Conservation (phyloP, 2,797 vertebrate genomes). For the Netta rufina region DNA sequence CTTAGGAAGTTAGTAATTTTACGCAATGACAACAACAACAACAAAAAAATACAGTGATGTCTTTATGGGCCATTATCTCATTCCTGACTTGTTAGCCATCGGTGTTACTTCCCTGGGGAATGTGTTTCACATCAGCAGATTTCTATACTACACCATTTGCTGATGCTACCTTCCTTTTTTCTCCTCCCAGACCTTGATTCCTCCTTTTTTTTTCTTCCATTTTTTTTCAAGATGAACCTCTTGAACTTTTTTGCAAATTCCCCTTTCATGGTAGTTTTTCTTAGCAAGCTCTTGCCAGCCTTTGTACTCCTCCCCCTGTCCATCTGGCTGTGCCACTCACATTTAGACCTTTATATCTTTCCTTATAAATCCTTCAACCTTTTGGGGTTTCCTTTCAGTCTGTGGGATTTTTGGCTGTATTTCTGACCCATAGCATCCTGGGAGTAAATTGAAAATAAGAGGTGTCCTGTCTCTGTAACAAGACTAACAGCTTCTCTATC, state of each 20-base stretch:
- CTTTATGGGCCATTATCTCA: background rate
- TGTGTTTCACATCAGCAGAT: background rate
- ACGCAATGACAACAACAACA: background rate
- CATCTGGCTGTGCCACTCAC: slow-evolving; percentile 17
- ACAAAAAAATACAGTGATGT: background rate
- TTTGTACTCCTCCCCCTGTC: background rate
- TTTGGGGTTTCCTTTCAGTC: background rate
- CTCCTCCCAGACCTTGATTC: background rate
- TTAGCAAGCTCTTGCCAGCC: background rate
- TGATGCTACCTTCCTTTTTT: background rate
- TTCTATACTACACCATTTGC: background rate
- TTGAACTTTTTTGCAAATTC: background rate
- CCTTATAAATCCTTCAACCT: background rate
- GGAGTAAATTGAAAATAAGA: background rate
- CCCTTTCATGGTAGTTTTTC: background rate
- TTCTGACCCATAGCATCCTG: background rate
- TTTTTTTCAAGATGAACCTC: background rate
- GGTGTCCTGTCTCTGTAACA: background rate
- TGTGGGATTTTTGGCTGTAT: background rate
- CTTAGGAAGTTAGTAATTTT: background rate
- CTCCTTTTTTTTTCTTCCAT: background rate
- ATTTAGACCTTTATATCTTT: background rate
- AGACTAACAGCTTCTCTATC: background rate
- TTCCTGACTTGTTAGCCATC: background rate
- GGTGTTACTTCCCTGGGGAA: background rate